Percentiles rank a stretch among this genome's conserved stretches.
phyloP scores from a whole-genome alignment of 2,113 vertebrate genomes.

The Xyrauchen texanus region DNA sequence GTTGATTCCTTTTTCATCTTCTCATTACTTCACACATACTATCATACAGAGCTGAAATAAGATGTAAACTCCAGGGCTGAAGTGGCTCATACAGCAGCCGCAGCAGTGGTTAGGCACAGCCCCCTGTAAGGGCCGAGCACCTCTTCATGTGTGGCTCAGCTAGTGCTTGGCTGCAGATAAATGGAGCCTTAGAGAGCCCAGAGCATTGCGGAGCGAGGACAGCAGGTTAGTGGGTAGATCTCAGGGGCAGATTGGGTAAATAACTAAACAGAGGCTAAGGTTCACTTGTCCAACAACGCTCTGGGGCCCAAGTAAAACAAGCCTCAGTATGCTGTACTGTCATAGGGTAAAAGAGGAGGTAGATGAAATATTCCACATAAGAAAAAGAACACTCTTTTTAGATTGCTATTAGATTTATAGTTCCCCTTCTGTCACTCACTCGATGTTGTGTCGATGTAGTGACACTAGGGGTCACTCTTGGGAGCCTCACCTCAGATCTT shows the following conservation, averaged over 20 bases:
- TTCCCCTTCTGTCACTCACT: too few relatives aligned
- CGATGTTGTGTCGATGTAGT: too few relatives aligned
- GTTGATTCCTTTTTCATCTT: conserved; percentile 13
- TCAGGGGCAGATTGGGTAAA: conserved; percentile 48
- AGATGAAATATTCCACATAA: neutral
- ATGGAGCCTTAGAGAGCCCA: conserved; percentile 16
- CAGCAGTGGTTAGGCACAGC: conserved; percentile 11
- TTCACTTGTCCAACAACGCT: conserved; percentile 9
- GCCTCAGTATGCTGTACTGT: neutral
- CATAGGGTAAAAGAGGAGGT: conserved; percentile 7
- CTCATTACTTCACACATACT: conserved; percentile 32
- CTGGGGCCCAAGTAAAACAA: conserved; percentile 13
- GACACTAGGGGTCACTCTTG: too few relatives aligned
- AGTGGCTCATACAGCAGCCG: neutral
- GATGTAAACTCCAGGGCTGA: neutral
- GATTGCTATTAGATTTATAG: neutral
- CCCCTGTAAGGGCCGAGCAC: conserved; percentile 31
- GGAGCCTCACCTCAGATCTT: too few relatives aligned
- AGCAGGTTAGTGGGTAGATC: conserved; percentile 33
- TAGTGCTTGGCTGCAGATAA: conserved; percentile 33
- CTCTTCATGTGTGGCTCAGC: conserved; percentile 41
- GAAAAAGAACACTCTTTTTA: neutral
- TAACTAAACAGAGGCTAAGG: conserved; percentile 35
- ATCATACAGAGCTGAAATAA: conserved; percentile 14
- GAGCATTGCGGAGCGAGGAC: conserved; percentile 25